Evolutionary conservation across 2,888 invertebrate genomes (phyloP), one percentile per base, ranked within the genome.

Genomic region (Osedax frankpressi): DNA sequence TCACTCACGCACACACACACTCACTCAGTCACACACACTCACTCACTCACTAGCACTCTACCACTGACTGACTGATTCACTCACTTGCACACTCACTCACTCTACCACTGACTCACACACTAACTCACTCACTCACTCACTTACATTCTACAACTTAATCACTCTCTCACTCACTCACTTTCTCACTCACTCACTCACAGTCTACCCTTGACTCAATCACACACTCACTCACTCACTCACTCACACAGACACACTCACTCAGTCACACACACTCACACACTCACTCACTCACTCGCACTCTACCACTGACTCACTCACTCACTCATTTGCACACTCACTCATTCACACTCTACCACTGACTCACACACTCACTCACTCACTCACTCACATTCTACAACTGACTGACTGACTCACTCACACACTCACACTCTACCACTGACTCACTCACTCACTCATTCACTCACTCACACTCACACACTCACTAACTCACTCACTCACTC

Each of bases 191-290:
- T 27, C 28, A 14, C 70, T 65, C 73, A 26, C 14, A 72, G 71
- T 78, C n/a, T 44, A 81, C 80, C 78, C 82, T 19, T 44, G 19
- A 11, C 44, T 19, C 44, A 19, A 44, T 44, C 44, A 6, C 19
- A 19, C 44, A 44, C 19, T 44, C 19, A 6, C 44, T 44, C 6
- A 44, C 44, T 11, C 6, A 44, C 44, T 19, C 19, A 6, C 44
- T 44, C 6, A 6, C 44, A 44, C 44, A 6, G 19, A 6, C 44
- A 6, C 44, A 11, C 44, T 11, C 19, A 6, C 44, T 44, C 44
- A 6, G 11, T 44, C 19, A 11, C 44, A 44, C 44, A 6, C 44
- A 44, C 44, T 19, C 44, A n/a, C n/a, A n/a, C n/a, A n/a, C n/a
- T n/a, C n/a, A n/a, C n/a, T n/a, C n/a, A n/a, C n/a, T 19, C 11